Conservation (phyloP, 2,888 invertebrate species). For the Calliopum simillimum region DNA sequence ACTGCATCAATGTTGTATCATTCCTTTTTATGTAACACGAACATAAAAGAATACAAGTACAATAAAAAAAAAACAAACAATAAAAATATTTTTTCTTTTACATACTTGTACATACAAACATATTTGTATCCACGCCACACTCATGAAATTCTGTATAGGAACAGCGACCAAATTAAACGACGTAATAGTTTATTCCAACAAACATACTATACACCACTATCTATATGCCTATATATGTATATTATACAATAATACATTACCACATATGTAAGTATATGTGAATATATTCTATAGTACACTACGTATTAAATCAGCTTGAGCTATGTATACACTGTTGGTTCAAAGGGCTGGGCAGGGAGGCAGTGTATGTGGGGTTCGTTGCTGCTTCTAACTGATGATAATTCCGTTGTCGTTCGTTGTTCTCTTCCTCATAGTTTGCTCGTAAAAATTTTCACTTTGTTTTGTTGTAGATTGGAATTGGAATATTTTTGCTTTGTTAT, state of each 20-base stretch:
- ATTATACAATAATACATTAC: not conserved
- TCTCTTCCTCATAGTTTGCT: not conserved
- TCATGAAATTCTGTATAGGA: no score
- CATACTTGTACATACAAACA: not conserved
- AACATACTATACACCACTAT: not conserved
- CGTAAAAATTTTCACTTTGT: not conserved
- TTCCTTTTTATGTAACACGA: no score
- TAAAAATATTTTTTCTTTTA: not conserved
- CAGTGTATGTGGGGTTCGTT: not conserved
- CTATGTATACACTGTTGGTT: not conserved
- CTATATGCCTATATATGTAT: slow-evolving; percentile 1
- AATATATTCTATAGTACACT: not conserved
- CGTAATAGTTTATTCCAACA: slow-evolving; percentile 7
- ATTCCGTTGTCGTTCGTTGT: not conserved
- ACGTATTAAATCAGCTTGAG: slow-evolving; percentile 2
- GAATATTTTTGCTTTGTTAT: slow-evolving; percentile 18
- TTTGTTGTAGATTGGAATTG: not conserved
- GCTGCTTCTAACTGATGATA: slow-evolving; percentile 4
- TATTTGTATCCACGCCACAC: not conserved
- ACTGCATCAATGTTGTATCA: no score
- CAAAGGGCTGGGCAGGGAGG: not conserved
- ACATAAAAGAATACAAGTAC: not conserved
- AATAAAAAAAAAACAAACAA: slow-evolving; percentile 1
- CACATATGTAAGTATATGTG: not conserved
- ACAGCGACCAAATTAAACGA: not conserved